Evolutionary conservation across 2,888 invertebrate species (phyloP), one percentile per base, ranked within the genome.

Genomic region (Diploptera punctata): DNA sequence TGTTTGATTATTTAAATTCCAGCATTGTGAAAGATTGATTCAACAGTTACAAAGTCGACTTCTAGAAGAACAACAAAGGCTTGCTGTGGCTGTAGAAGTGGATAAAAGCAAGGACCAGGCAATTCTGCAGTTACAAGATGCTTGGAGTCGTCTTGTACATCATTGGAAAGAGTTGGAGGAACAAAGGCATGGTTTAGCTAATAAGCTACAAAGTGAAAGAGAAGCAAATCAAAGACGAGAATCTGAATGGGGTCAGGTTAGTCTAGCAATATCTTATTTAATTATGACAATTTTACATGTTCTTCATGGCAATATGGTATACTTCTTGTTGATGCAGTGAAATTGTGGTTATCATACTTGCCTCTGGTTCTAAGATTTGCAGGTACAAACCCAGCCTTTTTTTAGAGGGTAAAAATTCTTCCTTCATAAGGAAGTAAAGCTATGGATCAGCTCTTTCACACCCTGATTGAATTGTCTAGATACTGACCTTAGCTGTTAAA

Each of bases 11-110:
- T n/a, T n/a, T n/a, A n/a, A 57, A 73, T 81, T 81, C 57, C 79
- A 92, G 91, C 92, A 92, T 79, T 92, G 92, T 78, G 94, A 94
- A 82, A 86, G 89, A 73, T 84, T 91, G 77, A 93, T 94, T 67
- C 90, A 91, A 78, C 87, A 90, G 67, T 82, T 94, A 1, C 94
- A 94, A 80, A 87, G 87, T 77, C 89, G 90, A 76, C 82, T 91
- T 67, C 82, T 94, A 29, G 93, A 94, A 77, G 89, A 92, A 77
- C 92, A 94, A 80, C 92, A 94, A 80, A 91, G 91, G 77, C 81
- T 94, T 31, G 91, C 93, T 0, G 93, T 94, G 0, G 94, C 94
- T 0, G 81, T 93, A 4, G 88, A 90, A 81, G 91, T 94, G 0
- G 94, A 94, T 81, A 87, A 89, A 70, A 87, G 90, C 0, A 94